phyloP scores from a whole-genome alignment of 2,113 vertebrate genomes.

The Solea solea region DNA sequence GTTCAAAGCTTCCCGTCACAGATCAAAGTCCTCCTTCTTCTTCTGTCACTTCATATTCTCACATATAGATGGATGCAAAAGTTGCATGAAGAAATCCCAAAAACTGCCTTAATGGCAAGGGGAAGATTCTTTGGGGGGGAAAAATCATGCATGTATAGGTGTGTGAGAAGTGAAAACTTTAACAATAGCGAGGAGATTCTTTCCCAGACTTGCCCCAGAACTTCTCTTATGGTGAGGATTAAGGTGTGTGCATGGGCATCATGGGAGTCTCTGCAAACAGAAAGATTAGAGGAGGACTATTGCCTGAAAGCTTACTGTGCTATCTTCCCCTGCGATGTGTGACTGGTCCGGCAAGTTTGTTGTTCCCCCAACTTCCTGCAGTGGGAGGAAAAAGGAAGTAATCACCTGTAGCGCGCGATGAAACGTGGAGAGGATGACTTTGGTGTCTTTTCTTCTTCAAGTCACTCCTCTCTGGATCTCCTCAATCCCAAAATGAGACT shows the following conservation, averaged over 20 bases:
- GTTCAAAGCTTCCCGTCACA: too few relatives aligned
- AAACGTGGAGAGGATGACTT: not conserved
- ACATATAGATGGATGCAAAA: too few relatives aligned
- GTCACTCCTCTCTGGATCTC: constrained; percentile 21
- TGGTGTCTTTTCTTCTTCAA: too few relatives aligned
- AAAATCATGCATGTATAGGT: too few relatives aligned
- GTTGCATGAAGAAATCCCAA: too few relatives aligned
- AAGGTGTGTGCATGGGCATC: constrained; percentile 43
- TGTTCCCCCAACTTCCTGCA: constrained; percentile 10
- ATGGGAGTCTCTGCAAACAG: constrained; percentile 67
- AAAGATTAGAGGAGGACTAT: constrained; percentile 69
- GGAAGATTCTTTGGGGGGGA: too few relatives aligned
- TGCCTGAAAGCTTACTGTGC: constrained; percentile 55
- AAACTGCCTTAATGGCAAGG: too few relatives aligned
- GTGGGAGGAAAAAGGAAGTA: not conserved
- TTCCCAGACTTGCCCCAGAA: constrained; percentile 44
- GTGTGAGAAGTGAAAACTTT: constrained; percentile 29
- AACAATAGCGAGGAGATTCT: constrained; percentile 27
- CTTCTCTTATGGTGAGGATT: constrained; percentile 60
- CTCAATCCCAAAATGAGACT: constrained; percentile 41
- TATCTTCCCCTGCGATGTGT: constrained; percentile 42
- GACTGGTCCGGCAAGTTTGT: constrained; percentile 7
- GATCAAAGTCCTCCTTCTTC: too few relatives aligned
- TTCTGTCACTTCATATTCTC: too few relatives aligned
- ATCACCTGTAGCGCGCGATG: constrained; percentile 28